A percentile compares a stretch with the other conserved stretches of the same genome.
phyloP scores from a whole-genome alignment of 1,140 invertebrate genomes.

The Aculops lycopersici region DNA sequence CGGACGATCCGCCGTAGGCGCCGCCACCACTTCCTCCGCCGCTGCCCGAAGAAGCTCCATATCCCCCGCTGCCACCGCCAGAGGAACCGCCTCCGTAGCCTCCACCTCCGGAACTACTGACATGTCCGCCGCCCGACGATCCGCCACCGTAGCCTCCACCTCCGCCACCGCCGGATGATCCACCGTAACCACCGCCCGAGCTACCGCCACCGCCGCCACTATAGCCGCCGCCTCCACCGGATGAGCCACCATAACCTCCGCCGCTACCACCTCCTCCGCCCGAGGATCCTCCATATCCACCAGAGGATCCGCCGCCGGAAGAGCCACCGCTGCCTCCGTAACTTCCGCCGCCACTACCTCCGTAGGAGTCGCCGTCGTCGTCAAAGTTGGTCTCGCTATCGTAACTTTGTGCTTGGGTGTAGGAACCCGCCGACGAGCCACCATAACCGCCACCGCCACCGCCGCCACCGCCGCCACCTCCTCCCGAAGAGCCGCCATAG shows the following conservation, averaged over 20 bases:
- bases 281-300: not conserved
- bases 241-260: constrained; percentile 1
- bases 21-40: not conserved
- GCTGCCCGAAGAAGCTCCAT: not conserved
- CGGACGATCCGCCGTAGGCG: not conserved
- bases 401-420: not conserved
- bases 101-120: constrained; percentile 3
- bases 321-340: not conserved
- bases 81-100: constrained; percentile 1
- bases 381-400: not conserved
- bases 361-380: not conserved
- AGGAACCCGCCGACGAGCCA: not conserved
- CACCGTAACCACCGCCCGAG: constrained; percentile 1
- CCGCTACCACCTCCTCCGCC: not conserved
- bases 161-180: not conserved
- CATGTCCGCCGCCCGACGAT: not conserved
- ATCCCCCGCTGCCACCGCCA: not conserved
- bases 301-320: not conserved
- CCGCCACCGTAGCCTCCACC: not conserved
- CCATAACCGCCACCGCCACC: not conserved
- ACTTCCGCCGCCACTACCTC: constrained; percentile 1
- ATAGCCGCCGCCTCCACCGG: not conserved
- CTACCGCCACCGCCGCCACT: not conserved
- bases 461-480: not conserved
- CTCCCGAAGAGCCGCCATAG: not conserved